phyloP scores from a whole-genome alignment of 2,888 invertebrate species.

The Acronicta aceris region DNA sequence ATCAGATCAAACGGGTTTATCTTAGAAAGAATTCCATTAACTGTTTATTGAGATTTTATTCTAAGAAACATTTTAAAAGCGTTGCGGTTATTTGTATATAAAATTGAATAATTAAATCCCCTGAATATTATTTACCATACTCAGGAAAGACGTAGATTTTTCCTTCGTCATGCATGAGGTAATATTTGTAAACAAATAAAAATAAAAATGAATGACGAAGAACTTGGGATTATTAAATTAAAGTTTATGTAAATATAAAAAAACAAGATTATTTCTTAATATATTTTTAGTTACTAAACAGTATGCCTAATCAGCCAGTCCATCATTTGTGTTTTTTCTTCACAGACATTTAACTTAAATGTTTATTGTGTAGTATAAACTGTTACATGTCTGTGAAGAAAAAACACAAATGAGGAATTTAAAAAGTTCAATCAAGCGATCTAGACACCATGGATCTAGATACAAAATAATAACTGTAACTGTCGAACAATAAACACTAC shows the following conservation, averaged over 20 bases:
- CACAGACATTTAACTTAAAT: not conserved
- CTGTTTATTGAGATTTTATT: not conserved
- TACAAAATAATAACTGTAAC: conserved; percentile 34
- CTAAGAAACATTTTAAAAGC: not conserved
- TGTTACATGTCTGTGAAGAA: too few species aligned
- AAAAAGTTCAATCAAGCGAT: conserved; percentile 21
- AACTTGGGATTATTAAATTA: too few species aligned
- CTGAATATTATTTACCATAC: not conserved
- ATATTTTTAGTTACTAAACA: too few species aligned
- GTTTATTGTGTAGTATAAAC: too few species aligned
- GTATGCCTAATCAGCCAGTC: too few species aligned
- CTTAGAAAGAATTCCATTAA: conserved; percentile 12
- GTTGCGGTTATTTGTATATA: not conserved
- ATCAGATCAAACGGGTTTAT: not conserved
- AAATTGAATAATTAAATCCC: not conserved
- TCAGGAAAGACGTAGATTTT: not conserved
- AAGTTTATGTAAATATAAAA: too few species aligned
- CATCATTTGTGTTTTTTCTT: conserved; percentile 4
- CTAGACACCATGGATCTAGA: too few species aligned
- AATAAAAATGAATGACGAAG: too few species aligned
- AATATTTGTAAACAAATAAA: too few species aligned
- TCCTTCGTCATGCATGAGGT: not conserved
- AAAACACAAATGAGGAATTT: too few species aligned
- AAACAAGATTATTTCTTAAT: too few species aligned
- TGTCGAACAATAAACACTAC: conserved; percentile 47